A percentile compares a stretch with the other conserved stretches of the same genome.
phyloP scores from a whole-genome alignment of 2,888 invertebrate species.

The Petrolisthes cinctipes region DNA sequence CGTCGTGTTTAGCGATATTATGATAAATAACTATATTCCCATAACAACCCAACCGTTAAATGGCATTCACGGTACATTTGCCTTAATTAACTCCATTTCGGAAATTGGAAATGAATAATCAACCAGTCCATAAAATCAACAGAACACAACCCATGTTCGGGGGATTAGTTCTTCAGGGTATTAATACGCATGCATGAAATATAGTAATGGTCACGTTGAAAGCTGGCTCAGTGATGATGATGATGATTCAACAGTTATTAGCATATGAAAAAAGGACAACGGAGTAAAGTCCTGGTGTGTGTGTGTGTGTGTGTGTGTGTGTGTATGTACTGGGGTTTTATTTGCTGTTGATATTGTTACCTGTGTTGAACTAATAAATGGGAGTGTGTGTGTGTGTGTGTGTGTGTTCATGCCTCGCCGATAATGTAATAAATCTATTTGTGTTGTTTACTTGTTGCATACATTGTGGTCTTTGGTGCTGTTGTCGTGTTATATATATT shows the following conservation, averaged over 20 bases:
- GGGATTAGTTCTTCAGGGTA: slow-evolving; percentile 4
- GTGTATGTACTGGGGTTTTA: neutral
- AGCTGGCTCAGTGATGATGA: neutral
- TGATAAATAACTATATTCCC: slow-evolving; percentile 12
- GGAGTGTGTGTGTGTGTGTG: slow-evolving; percentile 2
- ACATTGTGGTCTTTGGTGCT: too few relatives aligned
- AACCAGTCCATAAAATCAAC: slow-evolving; percentile 18
- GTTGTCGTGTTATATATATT: too few relatives aligned
- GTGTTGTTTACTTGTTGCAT: too few relatives aligned
- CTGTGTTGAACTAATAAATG: neutral
- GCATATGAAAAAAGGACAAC: neutral
- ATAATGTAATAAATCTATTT: too few relatives aligned
- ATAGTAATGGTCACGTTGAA: neutral
- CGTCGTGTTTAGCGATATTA: slow-evolving; percentile 6
- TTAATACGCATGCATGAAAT: neutral
- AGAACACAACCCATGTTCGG: slow-evolving; percentile 2
- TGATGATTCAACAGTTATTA: neutral
- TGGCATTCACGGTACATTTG: slow-evolving; percentile 21
- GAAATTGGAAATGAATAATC: slow-evolving; percentile 27
- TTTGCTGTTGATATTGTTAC: neutral
- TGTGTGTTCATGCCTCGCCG: neutral
- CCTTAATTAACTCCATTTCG: slow-evolving; percentile 28
- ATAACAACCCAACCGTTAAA: slow-evolving; percentile 17
- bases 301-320: slow-evolving; percentile 23
- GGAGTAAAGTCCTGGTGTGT: neutral